Evolutionary conservation across 2,888 invertebrate species (phyloP), one percentile per base, ranked within the genome.

Genomic region (Diarsia brunnea): DNA sequence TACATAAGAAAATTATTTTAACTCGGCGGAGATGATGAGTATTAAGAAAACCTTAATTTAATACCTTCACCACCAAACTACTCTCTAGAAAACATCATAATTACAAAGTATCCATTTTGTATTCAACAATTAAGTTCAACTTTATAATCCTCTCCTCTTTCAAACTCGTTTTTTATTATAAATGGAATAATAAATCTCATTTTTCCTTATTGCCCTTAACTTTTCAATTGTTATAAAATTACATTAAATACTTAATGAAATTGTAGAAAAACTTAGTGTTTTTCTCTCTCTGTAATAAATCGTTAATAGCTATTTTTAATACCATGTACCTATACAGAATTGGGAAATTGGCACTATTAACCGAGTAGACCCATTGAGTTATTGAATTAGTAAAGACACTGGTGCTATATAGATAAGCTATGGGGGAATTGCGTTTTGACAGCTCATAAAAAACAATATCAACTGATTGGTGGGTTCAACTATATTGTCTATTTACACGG

Each of bases 1-100:
- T 79, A 89, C 88, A 89, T 89, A 80, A 77, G 84, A 89, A 87
- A 89, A 79, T 87, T 86, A 82, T 85, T 87, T 89, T 85, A 68
- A 87, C 86, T 76, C 71, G 73, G 79, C 76, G 84, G 82, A 87
- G 87, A 70, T 87, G 84, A 81, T 89, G 88, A 87, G 83, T 87
- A 67, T 75, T 38, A 63, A 43, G 19, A 31, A 45, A 63, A 12
- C 38, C 14, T 43, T 63, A 43, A 63, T 43, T 61, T 61, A n/a
- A 61, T 61, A 63, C 14, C n/a, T 38, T 10, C 4, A 43, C 43
- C n/a, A 43, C n/a, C 16, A 16, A 10, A 19, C 19, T 19, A 4
- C 8, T 5, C 24, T 14, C 4, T 19, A 19, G 11, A 31, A 31
- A 60, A 19, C 10, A 19, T 10, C 10, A 27, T 19, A 60, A 19